Evolutionary conservation across 2,888 invertebrate genomes (phyloP).

Genomic region (Heliconius hortense): DNA sequence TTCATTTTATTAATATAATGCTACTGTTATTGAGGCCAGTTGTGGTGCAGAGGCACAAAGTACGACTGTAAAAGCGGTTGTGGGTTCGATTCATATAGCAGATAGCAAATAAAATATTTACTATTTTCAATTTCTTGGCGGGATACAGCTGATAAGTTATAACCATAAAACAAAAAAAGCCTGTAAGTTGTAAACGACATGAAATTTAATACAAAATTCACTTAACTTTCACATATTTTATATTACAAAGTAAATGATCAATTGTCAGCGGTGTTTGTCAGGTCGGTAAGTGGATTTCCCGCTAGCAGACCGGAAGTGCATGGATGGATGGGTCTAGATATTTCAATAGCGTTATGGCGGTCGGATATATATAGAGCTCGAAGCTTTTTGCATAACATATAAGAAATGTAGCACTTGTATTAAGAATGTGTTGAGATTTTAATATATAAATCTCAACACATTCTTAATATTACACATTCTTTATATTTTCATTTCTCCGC

Average conservation of each 20-base stretch:
- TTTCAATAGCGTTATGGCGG: conserved; percentile 31
- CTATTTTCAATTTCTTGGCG: too few relatives aligned
- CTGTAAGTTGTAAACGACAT: neutral
- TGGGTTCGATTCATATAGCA: too few relatives aligned
- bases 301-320: conserved; percentile 51
- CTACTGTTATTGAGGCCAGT: too few relatives aligned
- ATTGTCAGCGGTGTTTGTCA: conserved; percentile 36
- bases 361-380: conserved; percentile 3
- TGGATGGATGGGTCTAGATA: conserved; percentile 47
- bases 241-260: conserved; percentile 7
- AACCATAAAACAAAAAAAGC: neutral
- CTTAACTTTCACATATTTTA: conserved; percentile 6
- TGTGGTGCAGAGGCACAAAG: too few relatives aligned
- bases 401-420: neutral
- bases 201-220: neutral
- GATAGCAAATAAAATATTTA: too few relatives aligned
- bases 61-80: too few relatives aligned
- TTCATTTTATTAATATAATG: too few relatives aligned
- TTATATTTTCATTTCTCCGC: too few relatives aligned
- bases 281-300: conserved; percentile 53
- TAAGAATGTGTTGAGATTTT: neutral
- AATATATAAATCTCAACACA: too few relatives aligned
- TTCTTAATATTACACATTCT: too few relatives aligned
- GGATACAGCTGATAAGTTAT: neutral
- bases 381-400: neutral